Evolutionary conservation across 2,113 vertebrate genomes (phyloP).

Genomic region (Carlito syrichta): DNA sequence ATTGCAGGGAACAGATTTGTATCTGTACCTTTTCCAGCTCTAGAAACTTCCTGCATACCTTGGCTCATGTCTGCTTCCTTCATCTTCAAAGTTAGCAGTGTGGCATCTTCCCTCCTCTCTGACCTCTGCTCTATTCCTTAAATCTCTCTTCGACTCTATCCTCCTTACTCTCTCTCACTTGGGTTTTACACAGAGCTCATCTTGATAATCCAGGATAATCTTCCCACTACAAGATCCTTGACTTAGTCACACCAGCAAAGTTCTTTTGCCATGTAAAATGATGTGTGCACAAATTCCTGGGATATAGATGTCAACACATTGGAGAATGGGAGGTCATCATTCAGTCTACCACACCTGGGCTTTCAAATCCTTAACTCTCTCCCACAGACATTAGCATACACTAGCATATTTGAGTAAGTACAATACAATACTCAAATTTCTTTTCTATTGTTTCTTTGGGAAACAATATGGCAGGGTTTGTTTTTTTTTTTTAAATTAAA

Average conservation of each 20-base stretch:
- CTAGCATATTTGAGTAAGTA: too few species aligned
- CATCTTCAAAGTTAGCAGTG: neutral
- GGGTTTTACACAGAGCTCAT: neutral
- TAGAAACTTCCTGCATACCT: neutral
- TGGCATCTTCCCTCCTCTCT: neutral
- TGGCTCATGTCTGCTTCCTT: accelerated
- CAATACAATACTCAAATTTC: too few species aligned
- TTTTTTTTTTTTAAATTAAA: too few species aligned
- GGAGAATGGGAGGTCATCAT: neutral
- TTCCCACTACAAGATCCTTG: neutral
- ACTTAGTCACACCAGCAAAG: neutral
- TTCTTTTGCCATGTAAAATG: neutral
- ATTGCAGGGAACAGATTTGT: accelerated
- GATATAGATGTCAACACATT: neutral
- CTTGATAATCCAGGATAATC: neutral
- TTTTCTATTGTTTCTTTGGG: too few species aligned
- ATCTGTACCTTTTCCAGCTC: neutral
- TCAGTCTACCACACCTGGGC: neutral
- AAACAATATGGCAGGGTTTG: too few species aligned
- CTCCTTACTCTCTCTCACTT: neutral
- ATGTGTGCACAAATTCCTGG: neutral
- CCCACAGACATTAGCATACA: too few species aligned
- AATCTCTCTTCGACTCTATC: neutral
- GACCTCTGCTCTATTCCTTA: neutral
- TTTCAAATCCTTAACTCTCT: neutral